phyloP scores from a whole-genome alignment of 2,888 invertebrate species.

The Pyrochroa serraticornis region DNA sequence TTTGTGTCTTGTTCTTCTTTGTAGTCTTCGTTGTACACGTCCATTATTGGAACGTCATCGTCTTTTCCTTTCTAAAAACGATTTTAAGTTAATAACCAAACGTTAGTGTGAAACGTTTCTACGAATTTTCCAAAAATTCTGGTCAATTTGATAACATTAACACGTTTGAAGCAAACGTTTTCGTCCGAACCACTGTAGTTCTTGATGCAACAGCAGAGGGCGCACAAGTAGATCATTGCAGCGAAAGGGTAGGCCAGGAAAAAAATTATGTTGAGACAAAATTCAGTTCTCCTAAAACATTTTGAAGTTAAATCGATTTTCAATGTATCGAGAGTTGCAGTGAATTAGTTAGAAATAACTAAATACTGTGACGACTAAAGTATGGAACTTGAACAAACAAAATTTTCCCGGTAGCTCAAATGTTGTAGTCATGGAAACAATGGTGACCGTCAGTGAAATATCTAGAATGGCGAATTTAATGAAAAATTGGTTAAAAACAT shows the following conservation, averaged over 20 bases:
- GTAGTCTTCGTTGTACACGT: slow-evolving; percentile 41
- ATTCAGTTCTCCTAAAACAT: slow-evolving; percentile 54
- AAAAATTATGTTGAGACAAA: slow-evolving; percentile 58
- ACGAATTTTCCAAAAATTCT: slow-evolving; percentile 13
- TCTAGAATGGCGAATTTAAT: too few species aligned
- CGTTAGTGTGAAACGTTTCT: background rate
- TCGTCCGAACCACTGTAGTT: slow-evolving; percentile 36
- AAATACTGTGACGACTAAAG: too few species aligned
- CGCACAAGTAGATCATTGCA: slow-evolving; percentile 45
- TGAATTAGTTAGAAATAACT: too few species aligned
- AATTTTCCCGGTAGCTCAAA: too few species aligned
- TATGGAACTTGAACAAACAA: too few species aligned
- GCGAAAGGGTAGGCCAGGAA: slow-evolving; percentile 59
- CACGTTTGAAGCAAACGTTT: slow-evolving; percentile 37
- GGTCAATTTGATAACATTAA: slow-evolving; percentile 32
- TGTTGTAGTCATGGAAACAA: too few species aligned
- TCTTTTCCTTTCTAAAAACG: background rate
- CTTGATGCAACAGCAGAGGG: slow-evolving; percentile 49
- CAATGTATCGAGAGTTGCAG: background rate
- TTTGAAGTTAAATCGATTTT: background rate
- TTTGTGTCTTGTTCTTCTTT: slow-evolving; percentile 52
- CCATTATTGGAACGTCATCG: slow-evolving; percentile 5
- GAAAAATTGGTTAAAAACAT: too few species aligned
- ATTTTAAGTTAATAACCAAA: slow-evolving; percentile 6
- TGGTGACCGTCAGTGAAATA: too few species aligned